Conservation (phyloP, 2,113 vertebrate species). For the Xyrauchen texanus region DNA sequence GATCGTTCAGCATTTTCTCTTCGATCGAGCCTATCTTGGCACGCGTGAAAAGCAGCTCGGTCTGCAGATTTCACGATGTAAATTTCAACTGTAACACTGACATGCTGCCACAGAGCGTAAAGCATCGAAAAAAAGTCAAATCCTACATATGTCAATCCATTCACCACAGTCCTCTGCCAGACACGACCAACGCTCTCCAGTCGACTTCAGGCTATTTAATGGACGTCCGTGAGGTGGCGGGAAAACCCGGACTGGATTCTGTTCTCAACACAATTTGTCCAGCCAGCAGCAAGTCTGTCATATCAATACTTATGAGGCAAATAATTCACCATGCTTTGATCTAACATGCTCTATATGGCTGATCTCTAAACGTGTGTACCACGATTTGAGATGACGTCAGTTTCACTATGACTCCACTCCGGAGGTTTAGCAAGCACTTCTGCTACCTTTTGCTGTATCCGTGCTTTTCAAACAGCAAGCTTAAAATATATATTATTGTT, state of each 20-base stretch:
- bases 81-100: conserved; percentile 32
- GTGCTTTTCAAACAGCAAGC: too few species aligned
- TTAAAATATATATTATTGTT: too few species aligned
- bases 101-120: conserved; percentile 53
- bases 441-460: too few species aligned
- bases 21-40: background rate
- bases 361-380: background rate
- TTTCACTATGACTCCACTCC: background rate
- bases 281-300: background rate
- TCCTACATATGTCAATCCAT: conserved; percentile 67
- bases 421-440: too few species aligned
- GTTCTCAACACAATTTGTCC: too few species aligned
- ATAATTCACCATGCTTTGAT: background rate
- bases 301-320: background rate
- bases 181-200: conserved; percentile 65
- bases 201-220: conserved; percentile 59
- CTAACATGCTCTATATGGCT: background rate
- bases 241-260: conserved; percentile 71
- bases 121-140: conserved; percentile 66
- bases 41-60: conserved; percentile 56
- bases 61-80: conserved; percentile 27
- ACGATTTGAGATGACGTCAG: conserved; percentile 9
- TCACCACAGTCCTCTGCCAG: conserved; percentile 61
- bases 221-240: conserved; percentile 24
- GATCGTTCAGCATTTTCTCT: conserved; percentile 62